phyloP scores from a whole-genome alignment of 2,113 vertebrate species.

The Antechinus stuartii region DNA sequence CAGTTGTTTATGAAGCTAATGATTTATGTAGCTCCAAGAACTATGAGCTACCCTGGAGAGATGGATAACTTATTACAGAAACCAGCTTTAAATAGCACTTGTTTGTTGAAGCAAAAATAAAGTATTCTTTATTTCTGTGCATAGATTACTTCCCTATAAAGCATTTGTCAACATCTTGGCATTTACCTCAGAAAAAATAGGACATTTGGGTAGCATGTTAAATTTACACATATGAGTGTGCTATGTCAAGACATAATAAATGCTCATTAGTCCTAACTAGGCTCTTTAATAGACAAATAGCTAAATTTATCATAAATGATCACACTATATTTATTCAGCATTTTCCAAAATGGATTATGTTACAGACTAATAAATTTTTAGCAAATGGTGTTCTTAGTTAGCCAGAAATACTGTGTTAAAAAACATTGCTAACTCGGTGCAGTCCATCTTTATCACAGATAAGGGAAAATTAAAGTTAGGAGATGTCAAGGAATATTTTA shows the following conservation, averaged over 20 bases:
- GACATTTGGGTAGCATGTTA: conserved; percentile 56
- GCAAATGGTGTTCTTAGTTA: conserved; percentile 7
- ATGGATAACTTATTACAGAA: conserved; percentile 1
- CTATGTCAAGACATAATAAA: conserved; percentile 17
- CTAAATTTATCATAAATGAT: conserved; percentile 28
- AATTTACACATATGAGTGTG: conserved; percentile 37
- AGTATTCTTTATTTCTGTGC: conserved; percentile 48
- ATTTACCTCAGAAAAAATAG: conserved; percentile 47
- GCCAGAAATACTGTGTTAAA: conserved; percentile 15
- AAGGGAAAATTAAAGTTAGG: neutral
- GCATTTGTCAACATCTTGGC: conserved; percentile 50
- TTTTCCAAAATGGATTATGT: conserved; percentile 52
- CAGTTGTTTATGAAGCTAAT: neutral
- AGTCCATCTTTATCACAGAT: neutral
- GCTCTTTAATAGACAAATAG: conserved; percentile 33
- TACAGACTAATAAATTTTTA: conserved; percentile 45
- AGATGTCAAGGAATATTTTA: neutral
- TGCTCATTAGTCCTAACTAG: conserved; percentile 34
- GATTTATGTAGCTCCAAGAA: conserved; percentile 24
- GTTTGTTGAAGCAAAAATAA: conserved; percentile 49
- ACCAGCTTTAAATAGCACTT: conserved; percentile 24
- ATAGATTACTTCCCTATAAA: conserved; percentile 51
- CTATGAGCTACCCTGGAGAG: conserved; percentile 38
- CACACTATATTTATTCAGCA: conserved; percentile 41
- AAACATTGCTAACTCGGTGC: neutral